Evolutionary conservation across 2,888 invertebrate species (phyloP), one percentile per base, ranked within the genome.

Genomic region (Trichopoda pennipes): DNA sequence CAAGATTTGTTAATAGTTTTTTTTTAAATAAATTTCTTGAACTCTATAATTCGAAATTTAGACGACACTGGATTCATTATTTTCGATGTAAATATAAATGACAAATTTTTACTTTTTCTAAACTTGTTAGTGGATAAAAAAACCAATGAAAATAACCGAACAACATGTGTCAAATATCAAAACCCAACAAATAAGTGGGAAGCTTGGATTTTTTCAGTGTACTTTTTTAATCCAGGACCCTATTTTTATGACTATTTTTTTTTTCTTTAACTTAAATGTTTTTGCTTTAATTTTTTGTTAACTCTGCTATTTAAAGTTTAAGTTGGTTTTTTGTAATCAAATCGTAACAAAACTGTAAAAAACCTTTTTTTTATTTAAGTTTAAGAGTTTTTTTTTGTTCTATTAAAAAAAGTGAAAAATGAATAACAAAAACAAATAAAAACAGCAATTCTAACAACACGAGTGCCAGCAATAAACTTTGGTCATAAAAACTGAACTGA

Each of bases 381-480:
- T 60, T 70, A 70, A 12, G 10, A 12, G 38, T 12, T 38, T 38
- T 38, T 70, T 70, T 70, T 35, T n/a, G n/a, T n/a, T n/a, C n/a
- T n/a, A n/a, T 58, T 58, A 51, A 21, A 70, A 70, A 70, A 49
- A 70, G 19, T 58, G 9, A 47, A 70, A 70, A 64, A 63, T 12
- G 42, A 42, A 42, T 23, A 28, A 53, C 9, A 68, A 53, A 32
- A 64, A 58, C 3, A 4, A 35, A n/a, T n/a, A 35, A 8, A 38
- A 38, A 38, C 12, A 38, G 12, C 38, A 74, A 44, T 42, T 17
- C 19, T 38, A 66, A 51, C 38, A 75, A 58, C 58, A 51, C 51
- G 66, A 68, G 51, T 60, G 23, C 58, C 28, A 66, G 66, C 21
- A 66, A 75, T 75, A 75, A 75, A 75, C 66, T 68, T 75, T 66